These are phyloP conservation scores for Euzophera pinguis DNA, from an alignment of 2,888 invertebrate genomes.

Conservation along the genomic window DNA sequence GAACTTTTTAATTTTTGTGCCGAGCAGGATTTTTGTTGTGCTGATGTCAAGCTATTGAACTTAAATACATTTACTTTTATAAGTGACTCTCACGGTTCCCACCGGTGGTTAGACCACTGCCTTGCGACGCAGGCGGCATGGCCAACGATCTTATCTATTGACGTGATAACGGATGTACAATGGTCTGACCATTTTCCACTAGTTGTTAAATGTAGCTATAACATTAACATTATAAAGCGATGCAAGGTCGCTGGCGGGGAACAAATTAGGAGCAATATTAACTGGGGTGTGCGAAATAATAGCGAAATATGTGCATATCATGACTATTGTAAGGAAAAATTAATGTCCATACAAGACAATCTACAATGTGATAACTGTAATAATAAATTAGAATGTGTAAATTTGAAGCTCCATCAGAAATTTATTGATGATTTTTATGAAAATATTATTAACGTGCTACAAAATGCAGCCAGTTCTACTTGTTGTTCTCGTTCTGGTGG, in stretches of 20 bases:
- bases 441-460: background rate
- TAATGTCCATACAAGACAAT: background rate
- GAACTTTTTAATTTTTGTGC: too few relatives aligned
- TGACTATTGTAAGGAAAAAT: background rate
- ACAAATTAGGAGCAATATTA: background rate
- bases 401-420: background rate
- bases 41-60: too few relatives aligned
- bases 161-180: background rate
- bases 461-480: background rate
- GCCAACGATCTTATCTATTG: background rate
- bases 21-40: too few relatives aligned
- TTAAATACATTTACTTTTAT: slow-evolving; percentile 20
- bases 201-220: slow-evolving; percentile 1
- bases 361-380: background rate
- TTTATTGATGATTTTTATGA: background rate
- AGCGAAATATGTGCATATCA: background rate
- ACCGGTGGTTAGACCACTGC: slow-evolving; percentile 22
- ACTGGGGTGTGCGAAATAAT: background rate
- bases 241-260: background rate
- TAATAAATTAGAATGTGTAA: background rate
- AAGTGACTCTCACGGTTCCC: slow-evolving; percentile 21
- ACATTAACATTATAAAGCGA: background rate
- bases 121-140: background rate
- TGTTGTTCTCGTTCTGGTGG: background rate
- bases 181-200: slow-evolving; percentile 13